Conservation (phyloP, 2,888 invertebrate species). For the Meiosimyza decipiens region DNA sequence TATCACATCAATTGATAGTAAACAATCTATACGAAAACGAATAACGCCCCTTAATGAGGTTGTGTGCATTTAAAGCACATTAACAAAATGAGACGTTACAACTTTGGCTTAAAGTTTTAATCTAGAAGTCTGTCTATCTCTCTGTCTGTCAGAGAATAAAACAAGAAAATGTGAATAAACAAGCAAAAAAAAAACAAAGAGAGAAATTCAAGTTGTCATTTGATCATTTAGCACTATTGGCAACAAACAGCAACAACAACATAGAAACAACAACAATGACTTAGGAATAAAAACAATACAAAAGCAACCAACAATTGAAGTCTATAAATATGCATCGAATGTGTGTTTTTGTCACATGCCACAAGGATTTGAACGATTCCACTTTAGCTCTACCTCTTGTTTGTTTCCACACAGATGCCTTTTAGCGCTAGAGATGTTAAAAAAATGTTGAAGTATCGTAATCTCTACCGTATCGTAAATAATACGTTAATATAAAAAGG, state of each 20-base stretch:
- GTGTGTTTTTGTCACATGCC: constrained; percentile 33
- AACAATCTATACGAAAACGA: background rate
- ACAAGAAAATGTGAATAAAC: background rate
- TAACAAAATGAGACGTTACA: too few species aligned
- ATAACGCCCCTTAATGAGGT: too few species aligned
- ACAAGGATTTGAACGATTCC: constrained; percentile 29
- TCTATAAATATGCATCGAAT: constrained; percentile 57
- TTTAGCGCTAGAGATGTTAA: too few species aligned
- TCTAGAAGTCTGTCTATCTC: too few species aligned
- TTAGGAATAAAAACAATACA: background rate
- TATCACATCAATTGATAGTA: background rate
- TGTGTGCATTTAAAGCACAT: too few species aligned
- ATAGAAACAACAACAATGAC: constrained; percentile 27
- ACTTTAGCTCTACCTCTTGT: constrained; percentile 6
- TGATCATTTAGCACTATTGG: constrained; percentile 51
- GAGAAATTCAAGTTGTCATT: background rate
- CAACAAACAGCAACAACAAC: constrained; percentile 53
- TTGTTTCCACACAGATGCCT: too few species aligned
- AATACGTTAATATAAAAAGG: too few species aligned
- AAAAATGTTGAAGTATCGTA: too few species aligned
- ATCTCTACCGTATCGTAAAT: too few species aligned
- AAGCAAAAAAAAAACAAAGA: background rate
- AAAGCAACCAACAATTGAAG: constrained; percentile 20
- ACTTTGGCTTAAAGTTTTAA: too few species aligned
- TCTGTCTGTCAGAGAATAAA: too few species aligned